Evolutionary conservation across 2,888 invertebrate genomes (phyloP).

Genomic region (Electrophaes corylata): DNA sequence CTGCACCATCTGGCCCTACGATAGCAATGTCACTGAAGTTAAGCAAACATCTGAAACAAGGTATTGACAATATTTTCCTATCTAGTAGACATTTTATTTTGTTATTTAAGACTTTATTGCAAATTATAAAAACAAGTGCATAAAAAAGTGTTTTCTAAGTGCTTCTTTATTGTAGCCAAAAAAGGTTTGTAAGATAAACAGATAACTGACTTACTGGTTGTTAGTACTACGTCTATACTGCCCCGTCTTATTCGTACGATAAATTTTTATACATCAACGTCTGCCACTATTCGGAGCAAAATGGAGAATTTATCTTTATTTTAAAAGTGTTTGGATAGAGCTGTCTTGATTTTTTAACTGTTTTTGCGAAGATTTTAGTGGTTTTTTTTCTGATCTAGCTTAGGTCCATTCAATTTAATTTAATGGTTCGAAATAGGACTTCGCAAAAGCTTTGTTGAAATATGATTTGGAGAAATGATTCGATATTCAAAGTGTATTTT

Average conservation of each 20-base stretch:
- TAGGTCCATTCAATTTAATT: not conserved
- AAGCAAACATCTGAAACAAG: too few relatives aligned
- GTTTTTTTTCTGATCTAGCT: conserved; percentile 2
- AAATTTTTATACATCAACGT: conserved; percentile 37
- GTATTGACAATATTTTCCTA: too few relatives aligned
- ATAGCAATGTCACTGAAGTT: too few relatives aligned
- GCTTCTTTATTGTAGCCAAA: too few relatives aligned
- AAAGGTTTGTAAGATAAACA: too few relatives aligned
- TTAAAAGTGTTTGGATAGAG: conserved; percentile 14
- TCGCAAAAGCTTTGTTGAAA: not conserved
- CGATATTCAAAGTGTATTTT: too few relatives aligned
- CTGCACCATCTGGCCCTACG: too few relatives aligned
- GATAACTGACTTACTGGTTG: not conserved
- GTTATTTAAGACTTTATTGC: too few relatives aligned
- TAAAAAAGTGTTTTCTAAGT: too few relatives aligned
- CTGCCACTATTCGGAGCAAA: conserved; percentile 15
- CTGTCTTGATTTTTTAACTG: not conserved
- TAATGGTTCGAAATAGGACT: not conserved
- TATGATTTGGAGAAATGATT: not conserved
- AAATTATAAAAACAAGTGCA: too few relatives aligned
- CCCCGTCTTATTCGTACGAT: conserved; percentile 29
- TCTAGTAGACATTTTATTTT: too few relatives aligned
- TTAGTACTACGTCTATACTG: conserved; percentile 11
- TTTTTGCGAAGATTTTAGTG: not conserved
- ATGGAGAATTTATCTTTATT: conserved; percentile 23